phyloP scores from a whole-genome alignment of 37 sponge, comb jelly and placozoan species.

The Diacarnus erythraeanus region DNA sequence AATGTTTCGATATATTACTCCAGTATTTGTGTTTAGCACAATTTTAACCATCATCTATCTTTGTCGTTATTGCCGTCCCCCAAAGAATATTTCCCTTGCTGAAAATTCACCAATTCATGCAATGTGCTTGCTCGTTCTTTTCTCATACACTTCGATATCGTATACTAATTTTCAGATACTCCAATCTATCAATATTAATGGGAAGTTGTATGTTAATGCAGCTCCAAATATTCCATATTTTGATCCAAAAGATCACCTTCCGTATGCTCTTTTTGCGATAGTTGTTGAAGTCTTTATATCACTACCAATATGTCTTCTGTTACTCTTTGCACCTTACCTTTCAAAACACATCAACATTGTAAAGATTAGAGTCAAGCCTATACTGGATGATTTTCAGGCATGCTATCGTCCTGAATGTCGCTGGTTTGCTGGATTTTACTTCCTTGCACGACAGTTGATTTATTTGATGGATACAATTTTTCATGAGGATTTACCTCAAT shows the following conservation, averaged over 20 bases:
- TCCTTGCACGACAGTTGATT: constrained; percentile 31
- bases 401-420: constrained; percentile 44
- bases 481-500: background rate
- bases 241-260: constrained; percentile 17
- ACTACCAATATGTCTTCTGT: constrained; percentile 18
- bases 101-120: constrained; percentile 24
- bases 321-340: constrained; percentile 45
- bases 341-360: background rate
- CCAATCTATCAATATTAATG: background rate
- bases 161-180: constrained; percentile 16
- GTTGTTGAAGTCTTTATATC: constrained; percentile 22
- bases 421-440: constrained; percentile 56
- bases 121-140: constrained; percentile 27
- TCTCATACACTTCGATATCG: constrained; percentile 8
- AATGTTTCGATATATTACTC: background rate
- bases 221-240: background rate
- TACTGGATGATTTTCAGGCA: constrained; percentile 56
- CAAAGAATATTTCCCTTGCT: constrained; percentile 3
- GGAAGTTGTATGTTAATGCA: background rate
- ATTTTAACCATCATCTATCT: background rate
- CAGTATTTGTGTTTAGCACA: background rate
- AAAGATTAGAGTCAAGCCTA: constrained; percentile 20
- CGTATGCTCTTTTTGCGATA: constrained; percentile 45
- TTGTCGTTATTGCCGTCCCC: background rate
- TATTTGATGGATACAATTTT: background rate